Base-by-base conservation (phyloP, 2,797 vertebrate species). In the Anguilla anguilla region DNA sequence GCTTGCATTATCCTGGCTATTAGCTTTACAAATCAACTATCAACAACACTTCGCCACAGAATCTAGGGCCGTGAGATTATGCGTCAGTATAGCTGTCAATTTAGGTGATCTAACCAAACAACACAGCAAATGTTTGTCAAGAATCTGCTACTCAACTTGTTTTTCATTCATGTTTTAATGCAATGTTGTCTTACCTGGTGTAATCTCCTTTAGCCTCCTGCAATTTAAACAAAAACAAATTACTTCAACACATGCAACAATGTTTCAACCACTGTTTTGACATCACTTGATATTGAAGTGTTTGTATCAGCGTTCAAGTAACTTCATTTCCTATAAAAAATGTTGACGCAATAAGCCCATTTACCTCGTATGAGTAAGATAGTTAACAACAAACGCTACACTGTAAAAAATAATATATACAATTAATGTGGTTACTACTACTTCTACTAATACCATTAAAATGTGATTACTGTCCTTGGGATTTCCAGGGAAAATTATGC, bases 151-250 rank as follows among this genome's bases (percentile, higher is more conserved):
- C 79, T 82, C 22, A 82, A 82, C 43, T 22, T n/a, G 74, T 22
- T 22, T n/a, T 82, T 82, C 22, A n/a, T 10, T 51, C 7, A 6
- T 51, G 3, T 59, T 5, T 72, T 53, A 35, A 86, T 19, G 84
- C 64, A 17, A 86, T 39, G 31, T 25, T 57, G 22, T 15, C 95
- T 96, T 95, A 96, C 96, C 95, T 96, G 87, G 86, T 93, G 90
- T 93, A 98, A 95, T 98, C 97, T 88, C 98, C 98, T 93, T 97
- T 98, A 69, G 97, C 96, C 95, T 99, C 98, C 98, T 99, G 89
- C 87, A 96, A 93, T 90, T 91, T 88, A 92, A 91, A 67, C 64
- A 90, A 28, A 90, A 86, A 86, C 15, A 79, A 69, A 28, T n/a
- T 25, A 69, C 25, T 69, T 25, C 2, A 69, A 69, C 6, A 28